A percentile compares a stretch with the other conserved stretches of the same genome.
phyloP scores from a whole-genome alignment of 2,113 vertebrate species.

The Crypturellus undulatus region DNA sequence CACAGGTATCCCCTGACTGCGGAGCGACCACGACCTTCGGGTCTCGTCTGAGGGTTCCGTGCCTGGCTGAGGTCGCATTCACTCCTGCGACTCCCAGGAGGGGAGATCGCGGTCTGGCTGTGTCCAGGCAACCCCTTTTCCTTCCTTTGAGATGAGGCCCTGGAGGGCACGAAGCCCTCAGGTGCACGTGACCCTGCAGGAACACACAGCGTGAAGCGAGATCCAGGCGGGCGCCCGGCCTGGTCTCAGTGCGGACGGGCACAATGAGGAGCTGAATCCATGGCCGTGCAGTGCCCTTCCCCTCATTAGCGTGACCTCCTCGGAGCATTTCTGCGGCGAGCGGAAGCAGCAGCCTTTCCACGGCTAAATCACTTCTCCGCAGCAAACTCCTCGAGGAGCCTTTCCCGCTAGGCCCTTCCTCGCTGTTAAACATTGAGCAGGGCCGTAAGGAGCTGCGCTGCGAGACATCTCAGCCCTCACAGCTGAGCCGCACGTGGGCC shows the following conservation, averaged over 20 bases:
- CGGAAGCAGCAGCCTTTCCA: not conserved
- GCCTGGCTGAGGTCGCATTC: not conserved
- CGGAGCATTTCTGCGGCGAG: not conserved
- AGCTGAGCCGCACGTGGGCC: not conserved
- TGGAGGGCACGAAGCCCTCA: not conserved
- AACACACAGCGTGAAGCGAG: not conserved
- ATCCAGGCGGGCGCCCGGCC: too few relatives aligned
- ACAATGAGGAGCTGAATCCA: not conserved
- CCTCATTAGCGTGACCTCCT: not conserved
- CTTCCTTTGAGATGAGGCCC: not conserved
- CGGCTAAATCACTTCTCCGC: not conserved
- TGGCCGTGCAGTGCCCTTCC: not conserved
- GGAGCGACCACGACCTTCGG: accelerated
- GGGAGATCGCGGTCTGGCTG: not conserved
- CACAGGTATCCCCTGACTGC: not conserved
- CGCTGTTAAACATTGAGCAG: not conserved
- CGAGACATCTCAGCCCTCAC: not conserved
- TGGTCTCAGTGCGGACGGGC: not conserved
- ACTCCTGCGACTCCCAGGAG: not conserved
- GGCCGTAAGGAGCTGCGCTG: not conserved
- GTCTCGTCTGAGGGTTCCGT: not conserved
- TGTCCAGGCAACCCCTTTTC: not conserved
- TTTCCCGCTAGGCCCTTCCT: not conserved
- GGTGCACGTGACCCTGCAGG: not conserved
- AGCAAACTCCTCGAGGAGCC: not conserved